Evolutionary conservation across 2,888 invertebrate species (phyloP).

Genomic region (Drosophila dives): DNA sequence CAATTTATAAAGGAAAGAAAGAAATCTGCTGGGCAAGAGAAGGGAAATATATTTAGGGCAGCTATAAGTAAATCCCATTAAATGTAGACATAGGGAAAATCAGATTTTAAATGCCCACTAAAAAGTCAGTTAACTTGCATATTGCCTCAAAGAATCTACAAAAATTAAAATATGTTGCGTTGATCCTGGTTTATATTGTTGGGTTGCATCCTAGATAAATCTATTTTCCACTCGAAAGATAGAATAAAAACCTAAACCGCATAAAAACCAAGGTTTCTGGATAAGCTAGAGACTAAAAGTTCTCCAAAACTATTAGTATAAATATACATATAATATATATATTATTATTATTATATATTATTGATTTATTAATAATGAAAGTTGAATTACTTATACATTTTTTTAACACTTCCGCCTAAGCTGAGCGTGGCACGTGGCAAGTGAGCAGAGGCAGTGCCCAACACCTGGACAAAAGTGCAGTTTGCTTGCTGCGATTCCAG

Average conservation of each 20-base stretch:
- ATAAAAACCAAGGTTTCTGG: not conserved
- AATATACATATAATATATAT: too few relatives aligned
- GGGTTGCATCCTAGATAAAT: not conserved
- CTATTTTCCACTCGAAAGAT: not conserved
- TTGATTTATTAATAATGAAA: too few relatives aligned
- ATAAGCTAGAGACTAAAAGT: not conserved
- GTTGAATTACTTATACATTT: not conserved
- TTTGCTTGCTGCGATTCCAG: not conserved
- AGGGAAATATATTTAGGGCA: not conserved
- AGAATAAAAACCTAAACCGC: not conserved
- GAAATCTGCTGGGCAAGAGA: not conserved
- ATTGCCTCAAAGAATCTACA: too few relatives aligned
- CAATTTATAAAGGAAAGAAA: not conserved
- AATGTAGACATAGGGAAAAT: not conserved
- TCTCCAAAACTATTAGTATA: too few relatives aligned
- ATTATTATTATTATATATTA: too few relatives aligned
- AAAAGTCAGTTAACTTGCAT: not conserved
- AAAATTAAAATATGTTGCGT: not conserved
- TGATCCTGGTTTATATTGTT: not conserved
- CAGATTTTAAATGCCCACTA: not conserved
- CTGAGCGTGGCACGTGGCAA: too few relatives aligned
- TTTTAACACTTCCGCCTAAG: too few relatives aligned
- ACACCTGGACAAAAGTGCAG: not conserved
- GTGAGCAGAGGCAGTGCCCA: too few relatives aligned
- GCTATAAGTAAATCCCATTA: not conserved